Percentiles rank a stretch among this genome's conserved stretches.
phyloP scores from a whole-genome alignment of 2,888 invertebrate species.

The Hemithea aestivaria region DNA sequence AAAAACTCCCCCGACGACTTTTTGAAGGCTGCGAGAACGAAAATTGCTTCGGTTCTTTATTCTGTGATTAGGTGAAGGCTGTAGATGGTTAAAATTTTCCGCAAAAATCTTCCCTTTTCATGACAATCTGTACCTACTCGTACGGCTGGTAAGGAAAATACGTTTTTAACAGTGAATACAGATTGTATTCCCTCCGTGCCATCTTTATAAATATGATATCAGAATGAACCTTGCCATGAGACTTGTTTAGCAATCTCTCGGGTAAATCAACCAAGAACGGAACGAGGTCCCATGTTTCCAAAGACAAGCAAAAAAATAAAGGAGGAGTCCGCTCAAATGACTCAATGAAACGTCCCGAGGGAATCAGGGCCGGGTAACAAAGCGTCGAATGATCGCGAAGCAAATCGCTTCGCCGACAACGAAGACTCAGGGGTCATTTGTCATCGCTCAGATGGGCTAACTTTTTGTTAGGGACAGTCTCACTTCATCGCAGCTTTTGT shows the following conservation, averaged over 20 bases:
- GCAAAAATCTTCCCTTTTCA: too few relatives aligned
- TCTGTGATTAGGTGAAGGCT: too few relatives aligned
- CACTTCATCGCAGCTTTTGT: constrained; percentile 68
- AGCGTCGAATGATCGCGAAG: constrained; percentile 53
- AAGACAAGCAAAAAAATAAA: constrained; percentile 21
- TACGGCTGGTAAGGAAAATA: too few relatives aligned
- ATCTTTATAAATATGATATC: constrained; percentile 10
- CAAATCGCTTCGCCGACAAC: constrained; percentile 46
- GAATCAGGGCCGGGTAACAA: constrained; percentile 26
- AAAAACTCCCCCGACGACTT: too few relatives aligned
- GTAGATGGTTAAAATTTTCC: too few relatives aligned
- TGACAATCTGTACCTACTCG: too few relatives aligned
- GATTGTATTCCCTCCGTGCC: constrained; percentile 1
- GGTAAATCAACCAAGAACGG: constrained; percentile 13
- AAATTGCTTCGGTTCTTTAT: too few relatives aligned
- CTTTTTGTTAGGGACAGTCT: constrained; percentile 67
- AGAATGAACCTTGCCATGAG: constrained; percentile 14
- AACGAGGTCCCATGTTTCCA: constrained; percentile 16
- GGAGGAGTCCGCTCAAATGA: constrained; percentile 20
- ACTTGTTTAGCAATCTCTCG: constrained; percentile 10
- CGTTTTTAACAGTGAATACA: too few relatives aligned
- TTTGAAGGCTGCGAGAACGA: too few relatives aligned
- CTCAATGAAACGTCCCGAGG: constrained; percentile 28
- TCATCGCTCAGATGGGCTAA: constrained; percentile 72
- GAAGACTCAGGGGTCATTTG: constrained; percentile 55